Percentiles rank a stretch among this genome's conserved stretches.
These are phyloP conservation scores for Anastrepha ludens DNA, from an alignment of 1,140 invertebrate genomes.

Conservation along the genomic window DNA sequence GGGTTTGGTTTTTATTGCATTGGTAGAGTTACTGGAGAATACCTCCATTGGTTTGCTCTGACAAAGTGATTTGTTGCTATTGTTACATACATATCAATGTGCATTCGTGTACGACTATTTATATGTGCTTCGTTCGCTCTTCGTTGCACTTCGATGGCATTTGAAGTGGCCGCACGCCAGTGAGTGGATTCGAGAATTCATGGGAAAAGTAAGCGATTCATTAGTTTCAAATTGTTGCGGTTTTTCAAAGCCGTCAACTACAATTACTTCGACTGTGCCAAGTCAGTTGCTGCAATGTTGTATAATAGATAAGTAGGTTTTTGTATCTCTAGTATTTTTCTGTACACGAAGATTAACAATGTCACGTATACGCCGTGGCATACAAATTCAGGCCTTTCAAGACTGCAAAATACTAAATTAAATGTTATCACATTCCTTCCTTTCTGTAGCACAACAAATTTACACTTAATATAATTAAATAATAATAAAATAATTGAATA, in stretches of 20 bases:
- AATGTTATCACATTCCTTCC: neutral
- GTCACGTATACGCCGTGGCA: slow-evolving; percentile 33
- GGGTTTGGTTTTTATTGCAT: slow-evolving; percentile 18
- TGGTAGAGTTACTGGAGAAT: slow-evolving; percentile 22
- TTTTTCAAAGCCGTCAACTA: slow-evolving; percentile 42
- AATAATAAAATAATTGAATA: neutral
- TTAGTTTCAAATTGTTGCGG: slow-evolving; percentile 52
- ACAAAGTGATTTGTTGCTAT: slow-evolving; percentile 32
- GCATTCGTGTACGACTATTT: neutral
- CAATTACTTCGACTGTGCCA: slow-evolving; percentile 11
- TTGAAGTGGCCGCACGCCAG: slow-evolving; percentile 25
- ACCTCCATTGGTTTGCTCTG: slow-evolving; percentile 7
- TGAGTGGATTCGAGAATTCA: slow-evolving; percentile 42
- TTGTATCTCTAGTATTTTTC: neutral
- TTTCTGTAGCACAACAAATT: too few relatives aligned
- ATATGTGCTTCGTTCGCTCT: neutral
- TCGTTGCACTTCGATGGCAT: neutral
- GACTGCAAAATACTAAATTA: neutral
- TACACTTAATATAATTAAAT: neutral
- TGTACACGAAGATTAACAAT: neutral
- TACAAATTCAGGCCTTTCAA: neutral
- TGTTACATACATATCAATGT: neutral
- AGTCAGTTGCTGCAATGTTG: slow-evolving; percentile 4
- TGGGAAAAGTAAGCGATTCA: slow-evolving; percentile 51
- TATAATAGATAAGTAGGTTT: neutral